Conservation (phyloP, 2,797 vertebrate species). For the Danionella dracula region DNA sequence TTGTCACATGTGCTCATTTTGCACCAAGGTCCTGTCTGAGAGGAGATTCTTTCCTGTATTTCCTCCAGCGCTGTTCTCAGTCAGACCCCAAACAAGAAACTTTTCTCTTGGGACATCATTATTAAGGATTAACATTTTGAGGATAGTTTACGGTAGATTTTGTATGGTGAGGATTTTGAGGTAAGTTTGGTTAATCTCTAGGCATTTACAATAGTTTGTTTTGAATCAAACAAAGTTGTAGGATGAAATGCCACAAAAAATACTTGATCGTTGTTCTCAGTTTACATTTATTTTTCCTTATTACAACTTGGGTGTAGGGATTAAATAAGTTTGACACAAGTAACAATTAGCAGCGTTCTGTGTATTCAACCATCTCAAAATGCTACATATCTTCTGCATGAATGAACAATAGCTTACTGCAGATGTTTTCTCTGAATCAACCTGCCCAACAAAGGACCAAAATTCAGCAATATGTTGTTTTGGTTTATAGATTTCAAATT, state of each 20-base stretch:
- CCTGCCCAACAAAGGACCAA: too few relatives aligned
- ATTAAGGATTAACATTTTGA: too few relatives aligned
- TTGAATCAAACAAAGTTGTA: too few relatives aligned
- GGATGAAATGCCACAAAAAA: not conserved
- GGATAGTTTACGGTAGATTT: too few relatives aligned
- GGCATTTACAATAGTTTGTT: too few relatives aligned
- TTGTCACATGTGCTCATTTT: constrained; percentile 72
- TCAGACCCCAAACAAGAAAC: constrained; percentile 38
- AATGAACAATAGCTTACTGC: constrained; percentile 61
- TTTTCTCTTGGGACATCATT: too few relatives aligned
- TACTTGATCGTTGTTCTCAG: not conserved
- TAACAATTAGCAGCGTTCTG: constrained; percentile 44
- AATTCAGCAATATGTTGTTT: too few relatives aligned
- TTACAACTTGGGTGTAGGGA: constrained; percentile 30
- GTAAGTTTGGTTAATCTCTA: too few relatives aligned
- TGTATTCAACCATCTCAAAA: constrained; percentile 53
- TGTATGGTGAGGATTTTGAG: too few relatives aligned
- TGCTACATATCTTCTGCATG: constrained; percentile 54
- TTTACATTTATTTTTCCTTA: too few relatives aligned
- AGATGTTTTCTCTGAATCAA: too few relatives aligned
- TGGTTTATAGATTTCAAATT: too few relatives aligned
- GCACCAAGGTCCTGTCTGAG: constrained; percentile 59
- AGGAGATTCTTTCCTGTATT: constrained; percentile 37
- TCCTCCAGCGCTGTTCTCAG: constrained; percentile 50
- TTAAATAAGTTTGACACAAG: constrained; percentile 54